Percentiles rank a stretch among this genome's conserved stretches.
Conservation (phyloP, 1,140 invertebrate species). For the Nomia melanderi region DNA sequence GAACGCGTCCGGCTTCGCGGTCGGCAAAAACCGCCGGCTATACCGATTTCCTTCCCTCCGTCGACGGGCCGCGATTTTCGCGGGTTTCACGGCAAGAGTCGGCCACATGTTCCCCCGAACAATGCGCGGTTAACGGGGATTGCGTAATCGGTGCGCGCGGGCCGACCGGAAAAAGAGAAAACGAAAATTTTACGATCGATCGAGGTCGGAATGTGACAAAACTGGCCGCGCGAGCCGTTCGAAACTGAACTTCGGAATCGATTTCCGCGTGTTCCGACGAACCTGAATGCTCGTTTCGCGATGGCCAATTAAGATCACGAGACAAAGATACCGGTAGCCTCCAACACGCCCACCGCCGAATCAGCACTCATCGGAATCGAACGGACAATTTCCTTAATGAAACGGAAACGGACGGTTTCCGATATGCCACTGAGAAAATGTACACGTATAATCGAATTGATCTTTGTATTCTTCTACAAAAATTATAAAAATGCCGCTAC, state of each 20-base stretch:
- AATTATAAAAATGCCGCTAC: too few species aligned
- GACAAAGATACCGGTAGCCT: background rate
- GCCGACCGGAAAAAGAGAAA: background rate
- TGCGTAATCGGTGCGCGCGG: background rate
- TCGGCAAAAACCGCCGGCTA: background rate
- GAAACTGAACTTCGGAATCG: constrained; percentile 13
- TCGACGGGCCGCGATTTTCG: too few species aligned
- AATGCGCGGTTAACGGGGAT: background rate
- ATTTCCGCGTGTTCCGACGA: background rate
- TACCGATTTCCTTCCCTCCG: background rate
- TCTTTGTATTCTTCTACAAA: too few species aligned
- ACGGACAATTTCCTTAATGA: too few species aligned
- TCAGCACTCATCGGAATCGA: too few species aligned
- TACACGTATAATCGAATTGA: too few species aligned
- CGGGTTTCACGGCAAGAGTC: too few species aligned
- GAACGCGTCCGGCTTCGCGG: background rate
- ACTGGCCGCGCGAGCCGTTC: constrained; percentile 4
- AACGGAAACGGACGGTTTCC: too few species aligned
- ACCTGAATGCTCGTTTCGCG: too few species aligned
- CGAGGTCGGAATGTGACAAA: background rate
- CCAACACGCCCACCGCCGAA: too few species aligned
- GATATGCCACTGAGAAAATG: too few species aligned
- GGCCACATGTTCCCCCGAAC: background rate
- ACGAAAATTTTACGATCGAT: background rate
- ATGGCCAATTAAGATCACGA: background rate